Conservation (phyloP, 2,888 invertebrate species). For the Brachylomia viminalis region DNA sequence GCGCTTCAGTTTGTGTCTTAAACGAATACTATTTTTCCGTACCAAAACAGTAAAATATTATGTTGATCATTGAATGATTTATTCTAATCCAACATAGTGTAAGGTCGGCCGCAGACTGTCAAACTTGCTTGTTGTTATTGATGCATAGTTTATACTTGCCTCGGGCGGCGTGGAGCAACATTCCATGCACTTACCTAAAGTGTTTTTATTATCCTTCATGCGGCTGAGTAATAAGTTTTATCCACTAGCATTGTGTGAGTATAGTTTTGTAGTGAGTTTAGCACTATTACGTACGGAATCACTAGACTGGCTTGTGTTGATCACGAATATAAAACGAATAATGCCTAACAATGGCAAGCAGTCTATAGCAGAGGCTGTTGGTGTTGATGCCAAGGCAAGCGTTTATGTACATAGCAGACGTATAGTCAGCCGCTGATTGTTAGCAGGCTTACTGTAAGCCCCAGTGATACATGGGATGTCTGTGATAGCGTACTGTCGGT, state of each 20-base stretch:
- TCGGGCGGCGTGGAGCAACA: constrained; percentile 10
- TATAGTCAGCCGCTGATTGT: too few relatives aligned
- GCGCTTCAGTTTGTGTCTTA: background rate
- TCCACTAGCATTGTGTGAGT: background rate
- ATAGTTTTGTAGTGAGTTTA: too few relatives aligned
- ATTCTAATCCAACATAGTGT: background rate
- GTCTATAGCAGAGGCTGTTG: background rate
- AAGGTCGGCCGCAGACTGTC: constrained; percentile 20
- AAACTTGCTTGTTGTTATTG: constrained; percentile 43
- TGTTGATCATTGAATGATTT: background rate
- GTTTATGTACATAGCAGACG: too few relatives aligned
- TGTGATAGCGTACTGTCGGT: background rate
- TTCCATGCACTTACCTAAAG: constrained; percentile 38
- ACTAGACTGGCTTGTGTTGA: background rate
- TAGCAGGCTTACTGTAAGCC: background rate
- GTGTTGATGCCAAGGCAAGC: background rate
- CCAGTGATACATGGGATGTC: background rate
- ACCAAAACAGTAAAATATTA: background rate
- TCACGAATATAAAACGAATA: background rate
- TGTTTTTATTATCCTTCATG: constrained; percentile 41
- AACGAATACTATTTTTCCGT: background rate
- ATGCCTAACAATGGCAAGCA: background rate
- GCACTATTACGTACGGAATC: background rate
- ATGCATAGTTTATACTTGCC: constrained; percentile 32
- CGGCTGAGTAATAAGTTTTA: constrained; percentile 12